Conservation (phyloP, 2,888 invertebrate species). For the Halictus ligatus region DNA sequence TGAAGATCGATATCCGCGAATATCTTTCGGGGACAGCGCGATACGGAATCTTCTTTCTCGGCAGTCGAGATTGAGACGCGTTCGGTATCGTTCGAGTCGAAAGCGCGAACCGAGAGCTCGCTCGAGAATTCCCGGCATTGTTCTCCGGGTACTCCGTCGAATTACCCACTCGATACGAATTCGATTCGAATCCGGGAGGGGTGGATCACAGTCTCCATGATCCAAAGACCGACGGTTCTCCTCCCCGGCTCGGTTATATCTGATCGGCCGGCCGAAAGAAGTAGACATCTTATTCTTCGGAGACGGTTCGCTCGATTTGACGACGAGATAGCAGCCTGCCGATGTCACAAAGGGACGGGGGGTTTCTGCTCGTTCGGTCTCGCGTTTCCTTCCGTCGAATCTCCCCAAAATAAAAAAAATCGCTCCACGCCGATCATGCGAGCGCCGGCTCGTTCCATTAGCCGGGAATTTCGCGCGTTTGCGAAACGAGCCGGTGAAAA, state of each 20-base stretch:
- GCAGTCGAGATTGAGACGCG: constrained; percentile 4
- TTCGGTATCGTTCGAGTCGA: constrained; percentile 25
- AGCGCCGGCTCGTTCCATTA: background rate
- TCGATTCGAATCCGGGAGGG: constrained; percentile 37
- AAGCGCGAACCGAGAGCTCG: constrained; percentile 24
- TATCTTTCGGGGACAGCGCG: background rate
- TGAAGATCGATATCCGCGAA: background rate
- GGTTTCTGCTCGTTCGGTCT: constrained; percentile 50
- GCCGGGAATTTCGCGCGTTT: background rate
- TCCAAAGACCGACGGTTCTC: constrained; percentile 61
- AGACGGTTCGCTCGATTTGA: constrained; percentile 66
- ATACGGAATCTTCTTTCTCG: constrained; percentile 13
- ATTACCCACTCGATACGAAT: constrained; percentile 68
- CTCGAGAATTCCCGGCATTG: constrained; percentile 36
- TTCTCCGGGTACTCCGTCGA: constrained; percentile 47
- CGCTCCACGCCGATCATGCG: background rate
- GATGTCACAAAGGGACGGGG: constrained; percentile 66
- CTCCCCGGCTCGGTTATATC: constrained; percentile 60
- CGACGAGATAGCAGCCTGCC: constrained; percentile 65
- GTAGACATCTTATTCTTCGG: constrained; percentile 70
- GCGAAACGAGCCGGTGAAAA: too few relatives aligned
- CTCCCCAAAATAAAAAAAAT: background rate
- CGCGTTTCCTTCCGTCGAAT: constrained; percentile 21
- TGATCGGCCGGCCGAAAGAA: constrained; percentile 65
- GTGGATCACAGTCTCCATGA: constrained; percentile 49